Percentiles rank a stretch among this genome's conserved stretches.
phyloP scores from a whole-genome alignment of 2,113 vertebrate species.

The Caracal caracal region DNA sequence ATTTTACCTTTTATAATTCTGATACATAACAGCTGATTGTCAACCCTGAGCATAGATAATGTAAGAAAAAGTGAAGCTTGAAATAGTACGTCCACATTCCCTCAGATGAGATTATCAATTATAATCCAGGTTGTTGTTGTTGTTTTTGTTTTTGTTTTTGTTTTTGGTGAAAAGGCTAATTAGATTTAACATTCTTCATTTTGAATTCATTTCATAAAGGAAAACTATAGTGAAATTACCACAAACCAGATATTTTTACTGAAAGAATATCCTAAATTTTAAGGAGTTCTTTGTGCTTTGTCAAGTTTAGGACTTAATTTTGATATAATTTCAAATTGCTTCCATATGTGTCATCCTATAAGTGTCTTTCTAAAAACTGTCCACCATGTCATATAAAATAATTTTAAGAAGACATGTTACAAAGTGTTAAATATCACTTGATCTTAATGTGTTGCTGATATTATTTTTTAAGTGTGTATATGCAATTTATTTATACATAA shows the following conservation, averaged over 20 bases:
- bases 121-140: neutral
- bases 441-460: neutral
- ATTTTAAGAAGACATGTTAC: neutral
- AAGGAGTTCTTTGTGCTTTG: neutral
- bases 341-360: neutral
- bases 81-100: neutral
- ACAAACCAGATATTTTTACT: neutral
- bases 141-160: neutral
- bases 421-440: neutral
- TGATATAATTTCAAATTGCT: neutral
- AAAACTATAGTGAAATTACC: neutral
- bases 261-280: neutral
- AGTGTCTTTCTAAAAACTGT: neutral
- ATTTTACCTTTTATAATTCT: neutral
- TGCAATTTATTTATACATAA: no score
- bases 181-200: neutral
- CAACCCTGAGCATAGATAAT: neutral
- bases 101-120: neutral
- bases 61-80: neutral
- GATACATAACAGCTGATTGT: neutral
- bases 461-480: neutral
- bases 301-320: neutral
- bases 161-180: neutral
- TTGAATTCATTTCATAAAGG: neutral
- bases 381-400: neutral